phyloP scores from a whole-genome alignment of 2,888 invertebrate species.

The Plusia festucae region DNA sequence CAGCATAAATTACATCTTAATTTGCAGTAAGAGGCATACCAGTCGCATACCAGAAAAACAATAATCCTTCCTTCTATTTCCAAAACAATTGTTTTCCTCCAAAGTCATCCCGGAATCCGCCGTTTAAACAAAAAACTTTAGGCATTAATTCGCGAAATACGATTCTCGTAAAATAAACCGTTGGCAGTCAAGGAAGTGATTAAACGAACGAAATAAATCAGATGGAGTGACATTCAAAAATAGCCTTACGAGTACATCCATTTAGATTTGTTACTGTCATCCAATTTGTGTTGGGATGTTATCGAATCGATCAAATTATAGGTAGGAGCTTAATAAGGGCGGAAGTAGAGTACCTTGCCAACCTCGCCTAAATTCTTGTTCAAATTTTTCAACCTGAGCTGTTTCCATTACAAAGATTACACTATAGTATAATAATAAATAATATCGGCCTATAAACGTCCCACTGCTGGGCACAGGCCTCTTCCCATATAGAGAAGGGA shows the following conservation, averaged over 20 bases:
- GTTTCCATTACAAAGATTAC: too few species aligned
- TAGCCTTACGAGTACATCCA: conserved; percentile 34
- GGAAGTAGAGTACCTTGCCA: too few species aligned
- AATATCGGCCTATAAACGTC: too few species aligned
- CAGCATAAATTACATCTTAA: too few species aligned
- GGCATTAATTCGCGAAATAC: conserved; percentile 57
- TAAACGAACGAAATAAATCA: conserved; percentile 58
- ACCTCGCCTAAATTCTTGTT: too few species aligned
- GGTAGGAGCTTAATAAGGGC: not conserved
- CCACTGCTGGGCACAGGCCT: too few species aligned
- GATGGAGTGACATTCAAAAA: conserved; percentile 22
- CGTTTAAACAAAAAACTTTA: conserved; percentile 43
- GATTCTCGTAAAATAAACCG: conserved; percentile 60
- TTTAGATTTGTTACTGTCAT: conserved; percentile 36
- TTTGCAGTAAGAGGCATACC: too few species aligned
- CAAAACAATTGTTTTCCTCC: conserved; percentile 10
- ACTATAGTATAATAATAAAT: too few species aligned
- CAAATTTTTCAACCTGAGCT: too few species aligned
- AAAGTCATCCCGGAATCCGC: conserved; percentile 14
- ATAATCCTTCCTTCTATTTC: not conserved
- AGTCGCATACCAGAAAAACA: not conserved
- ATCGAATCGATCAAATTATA: not conserved
- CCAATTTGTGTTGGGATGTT: conserved; percentile 33
- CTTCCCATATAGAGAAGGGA: too few species aligned
- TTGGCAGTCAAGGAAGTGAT: conserved; percentile 57